Conservation (phyloP, 1,140 invertebrate genomes). For the Penaeus chinensis region DNA sequence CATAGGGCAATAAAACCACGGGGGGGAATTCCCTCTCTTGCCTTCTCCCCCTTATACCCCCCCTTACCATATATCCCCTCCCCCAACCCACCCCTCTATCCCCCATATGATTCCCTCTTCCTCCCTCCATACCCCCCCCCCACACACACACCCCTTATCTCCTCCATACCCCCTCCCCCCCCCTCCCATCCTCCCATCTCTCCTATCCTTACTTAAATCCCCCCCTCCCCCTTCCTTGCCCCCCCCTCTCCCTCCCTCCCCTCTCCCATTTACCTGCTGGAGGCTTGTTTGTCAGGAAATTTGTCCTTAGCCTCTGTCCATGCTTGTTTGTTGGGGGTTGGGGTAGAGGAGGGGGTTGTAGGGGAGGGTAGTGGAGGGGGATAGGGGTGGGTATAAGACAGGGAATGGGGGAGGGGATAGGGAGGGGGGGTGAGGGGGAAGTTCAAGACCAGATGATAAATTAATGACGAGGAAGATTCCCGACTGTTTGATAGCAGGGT, state of each 20-base stretch:
- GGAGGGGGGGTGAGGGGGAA: no score
- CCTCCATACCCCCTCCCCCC: constrained; percentile 11
- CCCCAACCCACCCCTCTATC: no score
- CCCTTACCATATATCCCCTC: background rate
- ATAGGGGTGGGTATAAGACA: no score
- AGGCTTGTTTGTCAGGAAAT: no score
- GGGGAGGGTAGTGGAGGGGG: no score
- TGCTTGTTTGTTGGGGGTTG: no score
- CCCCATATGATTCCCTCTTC: background rate
- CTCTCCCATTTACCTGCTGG: no score
- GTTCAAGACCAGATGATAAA: no score
- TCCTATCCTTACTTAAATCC: background rate
- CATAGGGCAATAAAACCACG: constrained; percentile 49
- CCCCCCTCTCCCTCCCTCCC: background rate
- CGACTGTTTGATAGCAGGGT: background rate
- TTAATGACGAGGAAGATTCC: constrained; percentile 4
- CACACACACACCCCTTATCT: constrained; percentile 6
- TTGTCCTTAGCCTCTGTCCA: no score
- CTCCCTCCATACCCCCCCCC: background rate
- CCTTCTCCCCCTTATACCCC: background rate
- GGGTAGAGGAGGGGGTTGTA: no score
- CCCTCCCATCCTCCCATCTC: background rate
- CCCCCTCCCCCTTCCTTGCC: constrained; percentile 18
- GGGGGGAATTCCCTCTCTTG: constrained; percentile 19
- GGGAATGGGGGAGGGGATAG: no score